phyloP scores from a whole-genome alignment of 1,140 invertebrate species.

The Aporrectodea caliginosa region DNA sequence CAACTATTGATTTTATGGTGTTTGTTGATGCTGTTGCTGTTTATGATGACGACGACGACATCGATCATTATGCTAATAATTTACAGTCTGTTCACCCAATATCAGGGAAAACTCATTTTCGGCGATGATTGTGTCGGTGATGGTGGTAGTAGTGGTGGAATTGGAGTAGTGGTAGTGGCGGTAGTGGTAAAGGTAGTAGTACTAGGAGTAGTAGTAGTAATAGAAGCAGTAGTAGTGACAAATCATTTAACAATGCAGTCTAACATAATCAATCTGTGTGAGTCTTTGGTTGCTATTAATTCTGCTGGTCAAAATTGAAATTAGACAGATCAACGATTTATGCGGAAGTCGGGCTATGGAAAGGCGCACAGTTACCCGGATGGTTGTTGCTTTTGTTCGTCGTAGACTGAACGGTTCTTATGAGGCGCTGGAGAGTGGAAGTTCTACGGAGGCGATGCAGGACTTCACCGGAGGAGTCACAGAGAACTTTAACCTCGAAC shows the following conservation, averaged over 20 bases:
- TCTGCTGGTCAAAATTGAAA: neutral
- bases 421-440: slow-evolving; percentile 63
- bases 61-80: neutral
- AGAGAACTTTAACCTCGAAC: slow-evolving; percentile 67
- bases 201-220: no score
- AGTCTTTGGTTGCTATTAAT: neutral
- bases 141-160: neutral
- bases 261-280: neutral
- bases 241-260: neutral
- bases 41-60: neutral
- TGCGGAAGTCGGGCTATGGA: neutral
- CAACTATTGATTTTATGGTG: neutral
- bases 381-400: slow-evolving; percentile 16
- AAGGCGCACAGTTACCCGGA: neutral
- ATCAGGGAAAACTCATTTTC: no score
- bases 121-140: no score
- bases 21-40: neutral
- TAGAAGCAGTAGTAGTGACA: no score
- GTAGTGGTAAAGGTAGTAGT: no score
- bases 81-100: neutral
- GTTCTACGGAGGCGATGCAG: slow-evolving; percentile 67
- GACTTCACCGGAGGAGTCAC: slow-evolving; percentile 75
- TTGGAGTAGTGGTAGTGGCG: no score
- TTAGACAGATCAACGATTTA: no score
- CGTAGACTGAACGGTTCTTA: slow-evolving; percentile 72